phyloP scores from a whole-genome alignment of 2,113 vertebrate species.

The Erythrolamprus reginae region DNA sequence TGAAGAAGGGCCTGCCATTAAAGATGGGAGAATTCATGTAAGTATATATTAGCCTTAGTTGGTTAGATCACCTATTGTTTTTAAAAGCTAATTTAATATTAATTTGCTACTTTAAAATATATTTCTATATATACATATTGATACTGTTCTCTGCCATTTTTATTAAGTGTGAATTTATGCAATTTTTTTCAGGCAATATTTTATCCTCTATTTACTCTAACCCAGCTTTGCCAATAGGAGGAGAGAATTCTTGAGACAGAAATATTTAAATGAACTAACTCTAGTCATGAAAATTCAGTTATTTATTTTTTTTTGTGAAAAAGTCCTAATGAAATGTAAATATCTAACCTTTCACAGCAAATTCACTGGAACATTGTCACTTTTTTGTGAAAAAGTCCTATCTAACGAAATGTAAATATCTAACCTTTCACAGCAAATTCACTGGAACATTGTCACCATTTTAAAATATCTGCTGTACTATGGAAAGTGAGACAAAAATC shows the following conservation, averaged over 20 bases:
- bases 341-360: not conserved
- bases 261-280: not conserved
- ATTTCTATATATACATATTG: not conserved
- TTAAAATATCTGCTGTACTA: not conserved
- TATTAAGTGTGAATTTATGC: not conserved
- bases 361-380: not conserved
- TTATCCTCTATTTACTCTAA: not conserved
- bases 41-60: slow-evolving; percentile 68
- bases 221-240: not conserved
- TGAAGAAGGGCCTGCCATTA: slow-evolving; percentile 89
- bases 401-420: not conserved
- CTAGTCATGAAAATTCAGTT: not conserved
- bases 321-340: not conserved
- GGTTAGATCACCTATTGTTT: not conserved
- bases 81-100: not conserved
- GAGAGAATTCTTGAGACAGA: not conserved
- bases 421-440: not conserved
- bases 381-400: not conserved
- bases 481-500: not conserved
- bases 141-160: not conserved
- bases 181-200: not conserved
- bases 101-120: not conserved
- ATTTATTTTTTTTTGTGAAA: not conserved
- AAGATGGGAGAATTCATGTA: slow-evolving; percentile 89
- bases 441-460: not conserved